A percentile compares a stretch with the other conserved stretches of the same genome.
phyloP scores from a whole-genome alignment of 2,113 vertebrate species.

The Vidua macroura region DNA sequence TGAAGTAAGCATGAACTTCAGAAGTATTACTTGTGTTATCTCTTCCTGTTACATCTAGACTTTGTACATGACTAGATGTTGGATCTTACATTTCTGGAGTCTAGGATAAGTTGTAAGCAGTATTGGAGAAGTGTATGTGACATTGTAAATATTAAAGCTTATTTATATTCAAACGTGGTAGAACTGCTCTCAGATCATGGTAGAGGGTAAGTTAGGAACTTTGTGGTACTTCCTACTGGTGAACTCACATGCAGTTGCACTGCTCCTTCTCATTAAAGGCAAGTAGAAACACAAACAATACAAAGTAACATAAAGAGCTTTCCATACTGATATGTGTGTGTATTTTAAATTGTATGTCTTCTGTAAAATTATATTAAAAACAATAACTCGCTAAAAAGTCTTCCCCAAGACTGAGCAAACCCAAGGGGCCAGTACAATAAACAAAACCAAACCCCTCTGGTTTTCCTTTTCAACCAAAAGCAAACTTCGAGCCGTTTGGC shows the following conservation, averaged over 20 bases:
- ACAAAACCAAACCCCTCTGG: neutral
- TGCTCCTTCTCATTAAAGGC: neutral
- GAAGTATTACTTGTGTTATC: neutral
- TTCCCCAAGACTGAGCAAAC: neutral
- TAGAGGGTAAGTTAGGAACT: neutral
- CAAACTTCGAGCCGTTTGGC: neutral
- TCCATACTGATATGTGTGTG: neutral
- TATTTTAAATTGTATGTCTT: neutral
- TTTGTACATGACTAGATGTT: neutral
- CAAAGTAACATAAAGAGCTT: fast-evolving
- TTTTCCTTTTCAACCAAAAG: neutral
- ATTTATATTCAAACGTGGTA: neutral
- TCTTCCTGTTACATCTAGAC: neutral
- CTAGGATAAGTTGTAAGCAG: neutral
- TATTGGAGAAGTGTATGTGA: neutral
- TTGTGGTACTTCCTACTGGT: neutral
- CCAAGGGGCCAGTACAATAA: neutral
- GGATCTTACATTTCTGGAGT: neutral
- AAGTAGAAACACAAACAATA: neutral
- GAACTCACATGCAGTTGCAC: neutral
- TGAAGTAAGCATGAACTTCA: neutral
- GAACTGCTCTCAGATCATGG: neutral
- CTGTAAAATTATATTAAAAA: neutral
- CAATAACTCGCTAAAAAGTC: neutral
- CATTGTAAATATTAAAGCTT: neutral